Percentiles rank a stretch among this genome's conserved stretches.
Evolutionary conservation across 2,113 vertebrate species (phyloP).

Genomic region (Pogonocichla stellata): DNA sequence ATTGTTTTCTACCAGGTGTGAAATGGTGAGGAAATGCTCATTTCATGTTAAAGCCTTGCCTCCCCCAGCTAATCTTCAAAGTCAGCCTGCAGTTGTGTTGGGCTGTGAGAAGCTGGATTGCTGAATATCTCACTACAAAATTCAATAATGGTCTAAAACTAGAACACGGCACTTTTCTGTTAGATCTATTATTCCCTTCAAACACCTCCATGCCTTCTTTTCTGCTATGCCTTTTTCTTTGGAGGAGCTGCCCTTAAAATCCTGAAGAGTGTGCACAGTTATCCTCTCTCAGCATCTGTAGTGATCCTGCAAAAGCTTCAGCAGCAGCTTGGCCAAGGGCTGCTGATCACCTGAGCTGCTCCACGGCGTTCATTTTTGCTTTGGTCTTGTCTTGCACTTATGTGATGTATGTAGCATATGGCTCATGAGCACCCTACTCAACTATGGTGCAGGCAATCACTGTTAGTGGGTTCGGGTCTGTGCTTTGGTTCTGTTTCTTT

Average conservation of each 20-base stretch:
- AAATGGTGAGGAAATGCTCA: not conserved
- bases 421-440: fast-evolving
- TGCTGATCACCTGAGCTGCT: not conserved
- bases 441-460: fast-evolving
- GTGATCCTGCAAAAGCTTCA: not conserved
- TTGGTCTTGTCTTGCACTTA: not conserved
- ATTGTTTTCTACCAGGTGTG: not conserved
- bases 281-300: not conserved
- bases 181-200: not conserved
- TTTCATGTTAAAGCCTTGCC: not conserved
- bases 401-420: not conserved
- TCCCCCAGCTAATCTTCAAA: not conserved
- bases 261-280: not conserved
- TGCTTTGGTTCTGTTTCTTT: not conserved
- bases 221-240: not conserved
- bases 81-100: fast-evolving
- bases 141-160: not conserved
- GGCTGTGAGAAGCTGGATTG: not conserved
- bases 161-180: not conserved
- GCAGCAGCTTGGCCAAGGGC: not conserved
- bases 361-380: not conserved
- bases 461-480: not conserved
- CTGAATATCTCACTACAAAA: not conserved
- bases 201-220: not conserved
- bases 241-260: not conserved